Evolutionary conservation across 2,113 vertebrate genomes (phyloP).

Genomic region (Takifugu flavidus): DNA sequence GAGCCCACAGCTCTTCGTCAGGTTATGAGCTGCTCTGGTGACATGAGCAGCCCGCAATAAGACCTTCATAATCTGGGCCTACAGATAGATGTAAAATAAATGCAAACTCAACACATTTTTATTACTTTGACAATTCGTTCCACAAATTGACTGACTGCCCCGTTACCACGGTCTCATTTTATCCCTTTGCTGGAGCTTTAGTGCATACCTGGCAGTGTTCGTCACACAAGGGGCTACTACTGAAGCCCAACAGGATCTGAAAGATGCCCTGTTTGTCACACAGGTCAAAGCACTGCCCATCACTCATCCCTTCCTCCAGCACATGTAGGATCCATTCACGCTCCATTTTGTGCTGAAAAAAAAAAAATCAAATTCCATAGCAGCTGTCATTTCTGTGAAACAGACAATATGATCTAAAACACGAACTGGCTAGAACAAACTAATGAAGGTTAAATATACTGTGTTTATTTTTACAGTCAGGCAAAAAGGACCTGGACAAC

Average conservation of each 20-base stretch:
- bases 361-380: not conserved
- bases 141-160: too few species aligned
- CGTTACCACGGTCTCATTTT: too few species aligned
- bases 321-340: conserved; percentile 84
- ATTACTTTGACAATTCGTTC: not conserved
- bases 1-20: conserved; percentile 83
- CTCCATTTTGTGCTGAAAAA: conserved; percentile 81
- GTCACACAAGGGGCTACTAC: conserved; percentile 83
- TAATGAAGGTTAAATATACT: conserved; percentile 38
- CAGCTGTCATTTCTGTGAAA: not conserved
- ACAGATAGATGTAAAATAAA: not conserved
- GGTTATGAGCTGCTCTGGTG: conserved; percentile 81
- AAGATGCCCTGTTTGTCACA: conserved; percentile 84
- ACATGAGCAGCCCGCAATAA: conserved; percentile 75
- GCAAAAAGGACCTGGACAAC: not conserved
- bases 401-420: conserved; percentile 21
- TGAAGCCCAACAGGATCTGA: conserved; percentile 83
- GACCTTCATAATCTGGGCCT: conserved; percentile 84
- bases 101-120: not conserved
- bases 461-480: conserved; percentile 23
- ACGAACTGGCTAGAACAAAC: conserved; percentile 28
- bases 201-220: conserved; percentile 75
- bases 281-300: conserved; percentile 81
- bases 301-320: conserved; percentile 82
- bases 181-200: not conserved